Evolutionary conservation across 2,113 vertebrate species (phyloP), one percentile per base, ranked within the genome.

Genomic region (Jaculus jaculus): DNA sequence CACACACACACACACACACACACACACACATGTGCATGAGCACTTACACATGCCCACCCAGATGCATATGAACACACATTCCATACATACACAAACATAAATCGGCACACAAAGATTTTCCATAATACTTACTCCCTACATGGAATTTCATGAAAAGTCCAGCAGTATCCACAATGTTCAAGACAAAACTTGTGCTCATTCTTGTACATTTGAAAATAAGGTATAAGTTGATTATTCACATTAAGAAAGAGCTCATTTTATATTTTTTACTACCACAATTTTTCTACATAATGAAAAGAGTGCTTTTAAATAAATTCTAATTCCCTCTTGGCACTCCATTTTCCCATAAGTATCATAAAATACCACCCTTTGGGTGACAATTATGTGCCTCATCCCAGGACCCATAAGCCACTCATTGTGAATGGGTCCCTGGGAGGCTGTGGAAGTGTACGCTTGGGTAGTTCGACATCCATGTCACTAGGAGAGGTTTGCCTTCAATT

Each of bases 251-350:
- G 26, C 32, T 65, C 23, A 47, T 74, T 93, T 91, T 87, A 80
- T 81, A 84, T 75, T 66, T 91, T 42, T 89, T 51, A 69, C 9
- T 77, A 39, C 18, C 18, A 69, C 8, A 39, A 12, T 32, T 84
- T 92, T 94, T 84, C 24, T 68, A 89, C 16, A 24, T 84, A 89
- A 74, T 82, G n/a, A 87, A 82, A 92, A 92, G 24, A 71, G 37
- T 72, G 51, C 47, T 86, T 96, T 81, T 39, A 72, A 73, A 69
- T 61, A 82, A 92, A 73, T 68, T 73, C 71, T 77, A 10, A 51
- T 91, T 91, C 87, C 11, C 68, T 21, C 3, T 47, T 32, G 28
- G 72, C 51, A 81, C 42, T 91, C 60, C 1, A 6, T 63, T 77
- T 92, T 96, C 80, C 37, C 91, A 61, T 42, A 24, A 58, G 80